phyloP scores from a whole-genome alignment of 2,888 invertebrate species.

The Drosophila setosimentum region DNA sequence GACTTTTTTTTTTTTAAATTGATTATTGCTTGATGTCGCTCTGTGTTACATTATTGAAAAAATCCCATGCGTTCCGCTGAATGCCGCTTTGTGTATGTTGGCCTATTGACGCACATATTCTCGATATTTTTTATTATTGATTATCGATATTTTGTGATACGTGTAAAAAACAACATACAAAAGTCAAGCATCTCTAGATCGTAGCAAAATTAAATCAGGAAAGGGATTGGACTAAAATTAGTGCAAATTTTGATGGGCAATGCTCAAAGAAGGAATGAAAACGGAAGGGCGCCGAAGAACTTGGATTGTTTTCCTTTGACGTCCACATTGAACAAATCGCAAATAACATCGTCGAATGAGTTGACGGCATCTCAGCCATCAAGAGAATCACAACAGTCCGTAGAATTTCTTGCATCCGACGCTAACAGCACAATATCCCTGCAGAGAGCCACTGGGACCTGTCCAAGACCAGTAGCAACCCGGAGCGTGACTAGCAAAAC shows the following conservation, averaged over 20 bases:
- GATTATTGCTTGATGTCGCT: neutral
- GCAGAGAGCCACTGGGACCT: neutral
- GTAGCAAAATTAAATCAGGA: neutral
- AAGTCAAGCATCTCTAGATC: neutral
- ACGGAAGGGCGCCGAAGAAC: constrained; percentile 1
- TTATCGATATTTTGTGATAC: neutral
- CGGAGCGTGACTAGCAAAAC: neutral
- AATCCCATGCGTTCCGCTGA: neutral
- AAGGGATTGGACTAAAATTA: neutral
- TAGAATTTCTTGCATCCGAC: neutral
- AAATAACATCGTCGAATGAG: constrained; percentile 56
- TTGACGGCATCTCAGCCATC: constrained; percentile 87
- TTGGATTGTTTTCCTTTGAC: neutral
- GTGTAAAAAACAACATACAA: neutral
- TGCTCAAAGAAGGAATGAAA: constrained; percentile 2
- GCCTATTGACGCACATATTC: neutral
- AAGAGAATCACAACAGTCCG: constrained; percentile 9
- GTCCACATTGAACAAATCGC: constrained; percentile 2
- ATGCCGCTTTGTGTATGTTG: neutral
- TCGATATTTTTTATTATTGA: neutral
- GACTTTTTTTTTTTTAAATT: neutral
- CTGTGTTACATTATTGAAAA: neutral
- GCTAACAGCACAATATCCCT: neutral
- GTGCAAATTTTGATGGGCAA: constrained; percentile 7
- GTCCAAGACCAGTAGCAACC: neutral